These are phyloP conservation scores for Gila orcuttii DNA, from an alignment of 2,113 vertebrate genomes.

Conservation along the genomic window DNA sequence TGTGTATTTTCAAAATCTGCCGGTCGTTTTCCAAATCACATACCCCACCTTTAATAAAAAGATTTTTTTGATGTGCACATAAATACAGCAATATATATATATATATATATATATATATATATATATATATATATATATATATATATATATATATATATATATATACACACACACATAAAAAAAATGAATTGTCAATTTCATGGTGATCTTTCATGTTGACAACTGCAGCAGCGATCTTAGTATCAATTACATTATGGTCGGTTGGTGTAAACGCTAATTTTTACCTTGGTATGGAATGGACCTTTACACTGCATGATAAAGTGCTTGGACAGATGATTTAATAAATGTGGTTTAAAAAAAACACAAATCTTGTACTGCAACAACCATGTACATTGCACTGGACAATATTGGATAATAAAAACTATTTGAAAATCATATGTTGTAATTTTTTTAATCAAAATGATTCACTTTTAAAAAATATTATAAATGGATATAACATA, in stretches of 20 bases:
- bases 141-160: too few relatives aligned
- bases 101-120: too few relatives aligned
- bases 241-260: not conserved
- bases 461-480: not conserved
- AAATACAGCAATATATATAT: too few relatives aligned
- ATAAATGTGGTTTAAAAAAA: not conserved
- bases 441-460: not conserved
- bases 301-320: conserved; percentile 15
- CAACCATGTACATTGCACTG: conserved; percentile 24
- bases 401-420: conserved; percentile 23
- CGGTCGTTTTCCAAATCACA: too few relatives aligned
- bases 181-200: too few relatives aligned
- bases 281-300: not conserved
- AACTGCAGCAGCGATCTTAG: too few relatives aligned
- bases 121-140: too few relatives aligned
- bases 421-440: not conserved
- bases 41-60: too few relatives aligned
- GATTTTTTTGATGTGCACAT: too few relatives aligned
- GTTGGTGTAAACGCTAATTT: not conserved
- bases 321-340: conserved; percentile 21
- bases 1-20: too few relatives aligned
- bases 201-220: too few relatives aligned
- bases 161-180: too few relatives aligned
- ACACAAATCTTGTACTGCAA: not conserved
- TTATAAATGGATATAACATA: not conserved